These are phyloP conservation scores for Ivindomyrus marchei DNA, from an alignment of 2,113 vertebrate species.

Conservation along the genomic window DNA sequence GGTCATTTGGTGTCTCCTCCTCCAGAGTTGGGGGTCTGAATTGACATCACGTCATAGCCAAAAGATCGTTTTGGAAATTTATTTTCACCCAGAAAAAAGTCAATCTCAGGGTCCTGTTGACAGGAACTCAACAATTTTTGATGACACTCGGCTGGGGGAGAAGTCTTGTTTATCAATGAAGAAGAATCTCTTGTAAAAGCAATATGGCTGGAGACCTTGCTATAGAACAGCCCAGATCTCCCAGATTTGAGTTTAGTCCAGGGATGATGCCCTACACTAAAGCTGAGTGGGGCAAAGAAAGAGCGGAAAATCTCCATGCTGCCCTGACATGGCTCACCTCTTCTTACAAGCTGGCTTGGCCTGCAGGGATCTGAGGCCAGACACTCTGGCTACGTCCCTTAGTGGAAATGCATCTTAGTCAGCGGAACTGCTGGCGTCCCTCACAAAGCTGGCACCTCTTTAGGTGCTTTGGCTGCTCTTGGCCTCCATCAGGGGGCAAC, in stretches of 20 bases:
- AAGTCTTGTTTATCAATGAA: constrained; percentile 43
- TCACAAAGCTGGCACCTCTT: constrained; percentile 67
- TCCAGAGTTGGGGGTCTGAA: neutral
- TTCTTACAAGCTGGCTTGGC: neutral
- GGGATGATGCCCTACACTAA: constrained; percentile 26
- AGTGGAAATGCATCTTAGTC: constrained; percentile 83
- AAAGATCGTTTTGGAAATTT: constrained; percentile 42
- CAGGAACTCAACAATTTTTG: constrained; percentile 65
- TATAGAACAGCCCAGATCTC: constrained; percentile 34
- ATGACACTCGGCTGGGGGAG: constrained; percentile 62
- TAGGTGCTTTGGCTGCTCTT: neutral
- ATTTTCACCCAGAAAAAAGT: constrained; percentile 36
- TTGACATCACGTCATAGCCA: constrained; percentile 48
- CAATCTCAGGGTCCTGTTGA: constrained; percentile 68
- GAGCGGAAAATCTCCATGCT: constrained; percentile 41
- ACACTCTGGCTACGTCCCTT: neutral
- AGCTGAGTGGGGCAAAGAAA: neutral
- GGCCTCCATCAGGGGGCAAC: neutral
- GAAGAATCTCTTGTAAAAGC: constrained; percentile 58
- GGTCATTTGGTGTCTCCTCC: neutral
- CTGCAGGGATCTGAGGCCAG: neutral
- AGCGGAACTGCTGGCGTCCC: constrained; percentile 86
- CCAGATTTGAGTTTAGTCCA: constrained; percentile 48
- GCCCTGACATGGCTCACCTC: constrained; percentile 60
- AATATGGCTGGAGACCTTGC: constrained; percentile 42